Evolutionary conservation across 92 coral and sea anemone species (phyloP).

Genomic region (Phenganax subtilis): DNA sequence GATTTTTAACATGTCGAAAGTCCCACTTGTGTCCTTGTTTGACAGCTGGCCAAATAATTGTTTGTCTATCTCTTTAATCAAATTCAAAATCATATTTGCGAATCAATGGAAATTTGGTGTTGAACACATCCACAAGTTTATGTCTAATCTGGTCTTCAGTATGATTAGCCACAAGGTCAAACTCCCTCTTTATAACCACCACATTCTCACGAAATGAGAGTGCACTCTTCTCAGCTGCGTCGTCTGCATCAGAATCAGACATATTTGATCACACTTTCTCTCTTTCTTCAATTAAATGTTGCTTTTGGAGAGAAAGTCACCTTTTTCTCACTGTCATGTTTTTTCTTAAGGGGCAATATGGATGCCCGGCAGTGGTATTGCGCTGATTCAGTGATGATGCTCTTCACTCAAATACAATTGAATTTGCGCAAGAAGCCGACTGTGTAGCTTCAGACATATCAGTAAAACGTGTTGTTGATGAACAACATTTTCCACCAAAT

Average conservation of each 20-base stretch:
- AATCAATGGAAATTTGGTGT: background rate
- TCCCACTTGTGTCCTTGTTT: background rate
- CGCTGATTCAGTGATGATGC: background rate
- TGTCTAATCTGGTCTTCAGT: background rate
- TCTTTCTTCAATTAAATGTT: background rate
- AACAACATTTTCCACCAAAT: background rate
- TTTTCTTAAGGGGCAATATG: background rate
- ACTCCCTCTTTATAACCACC: background rate
- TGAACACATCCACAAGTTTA: background rate
- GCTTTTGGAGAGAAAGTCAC: background rate
- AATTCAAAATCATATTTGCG: background rate
- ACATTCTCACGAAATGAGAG: background rate
- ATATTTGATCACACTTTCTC: background rate
- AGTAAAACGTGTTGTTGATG: background rate
- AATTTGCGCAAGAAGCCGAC: background rate
- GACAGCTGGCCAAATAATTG: background rate
- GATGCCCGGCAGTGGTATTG: background rate
- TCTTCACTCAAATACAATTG: background rate
- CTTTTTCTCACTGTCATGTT: too few species aligned
- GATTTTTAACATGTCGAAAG: slow-evolving; percentile 1
- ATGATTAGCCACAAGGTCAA: background rate
- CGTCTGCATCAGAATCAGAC: background rate
- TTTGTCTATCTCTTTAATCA: background rate
- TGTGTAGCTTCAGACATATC: background rate
- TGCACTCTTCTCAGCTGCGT: background rate